These are phyloP conservation scores for Oreonectes daqikongensis DNA, from an alignment of 2,797 vertebrate species.

Conservation along the genomic window DNA sequence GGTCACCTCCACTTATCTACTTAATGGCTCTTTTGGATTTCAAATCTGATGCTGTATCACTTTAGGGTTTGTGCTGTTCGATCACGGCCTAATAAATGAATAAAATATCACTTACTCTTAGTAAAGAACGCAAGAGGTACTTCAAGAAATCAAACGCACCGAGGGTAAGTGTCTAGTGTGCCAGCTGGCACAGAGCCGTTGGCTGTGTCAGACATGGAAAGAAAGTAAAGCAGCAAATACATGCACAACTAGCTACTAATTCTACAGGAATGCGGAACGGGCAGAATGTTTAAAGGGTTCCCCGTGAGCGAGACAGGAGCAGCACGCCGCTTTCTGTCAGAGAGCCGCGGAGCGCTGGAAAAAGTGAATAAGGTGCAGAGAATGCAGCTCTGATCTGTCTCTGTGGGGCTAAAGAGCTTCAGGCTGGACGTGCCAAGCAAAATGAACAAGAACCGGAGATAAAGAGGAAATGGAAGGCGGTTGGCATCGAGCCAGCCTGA, in stretches of 20 bases:
- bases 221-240: constrained; percentile 12
- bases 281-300: constrained; percentile 23
- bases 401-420: constrained; percentile 19
- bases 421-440: constrained; percentile 18
- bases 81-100: constrained; percentile 7
- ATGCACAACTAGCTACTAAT: constrained; percentile 2
- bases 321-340: neutral
- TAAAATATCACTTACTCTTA: constrained; percentile 14
- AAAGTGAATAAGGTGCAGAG: constrained; percentile 6
- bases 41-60: neutral
- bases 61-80: constrained; percentile 7
- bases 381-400: constrained; percentile 8
- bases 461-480: constrained; percentile 43
- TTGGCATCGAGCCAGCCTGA: constrained; percentile 55
- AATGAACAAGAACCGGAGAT: constrained; percentile 21
- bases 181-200: constrained; percentile 24
- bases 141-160: constrained; percentile 12
- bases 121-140: constrained; percentile 1
- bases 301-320: neutral
- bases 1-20: neutral
- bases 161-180: neutral
- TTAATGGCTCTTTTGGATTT: constrained; percentile 1
- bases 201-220: constrained; percentile 23
- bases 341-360: constrained; percentile 11
- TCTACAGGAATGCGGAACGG: constrained; percentile 23